Evolutionary conservation across 1,140 invertebrate species (phyloP).

Genomic region (Pogonus chalceus): DNA sequence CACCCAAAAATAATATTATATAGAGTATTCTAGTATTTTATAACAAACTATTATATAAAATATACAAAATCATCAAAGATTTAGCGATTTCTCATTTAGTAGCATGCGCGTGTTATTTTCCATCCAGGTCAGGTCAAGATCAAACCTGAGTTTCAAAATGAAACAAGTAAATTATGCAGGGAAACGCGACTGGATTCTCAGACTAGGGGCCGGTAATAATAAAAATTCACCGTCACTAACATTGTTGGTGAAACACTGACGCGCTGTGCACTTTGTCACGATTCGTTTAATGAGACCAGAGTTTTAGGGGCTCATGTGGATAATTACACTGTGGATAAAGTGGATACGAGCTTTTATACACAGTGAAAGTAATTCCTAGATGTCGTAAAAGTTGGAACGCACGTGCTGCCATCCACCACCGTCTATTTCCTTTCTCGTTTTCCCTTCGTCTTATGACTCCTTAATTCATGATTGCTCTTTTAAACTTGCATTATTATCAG

Average conservation of each 20-base stretch:
- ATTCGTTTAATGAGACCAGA: neutral
- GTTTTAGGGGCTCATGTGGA: neutral
- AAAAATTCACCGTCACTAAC: neutral
- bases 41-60: no score
- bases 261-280: neutral
- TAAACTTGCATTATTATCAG: no score
- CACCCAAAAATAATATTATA: no score
- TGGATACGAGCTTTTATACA: neutral
- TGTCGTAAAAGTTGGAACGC: neutral
- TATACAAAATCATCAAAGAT: no score
- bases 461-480: no score
- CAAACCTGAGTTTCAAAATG: neutral
- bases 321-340: slow-evolving; percentile 1
- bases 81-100: no score
- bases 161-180: slow-evolving; percentile 1
- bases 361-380: neutral
- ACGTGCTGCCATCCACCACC: neutral
- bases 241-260: neutral
- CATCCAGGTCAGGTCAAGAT: no score
- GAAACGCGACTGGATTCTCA: neutral
- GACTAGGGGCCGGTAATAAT: neutral
- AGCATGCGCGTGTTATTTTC: no score
- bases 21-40: no score
- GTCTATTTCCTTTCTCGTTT: no score
- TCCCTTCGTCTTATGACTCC: no score